A percentile compares a stretch with the other conserved stretches of the same genome.
These are phyloP conservation scores for Kryphioiulus occultus DNA, from an alignment of 2,888 invertebrate genomes.

Conservation along the genomic window DNA sequence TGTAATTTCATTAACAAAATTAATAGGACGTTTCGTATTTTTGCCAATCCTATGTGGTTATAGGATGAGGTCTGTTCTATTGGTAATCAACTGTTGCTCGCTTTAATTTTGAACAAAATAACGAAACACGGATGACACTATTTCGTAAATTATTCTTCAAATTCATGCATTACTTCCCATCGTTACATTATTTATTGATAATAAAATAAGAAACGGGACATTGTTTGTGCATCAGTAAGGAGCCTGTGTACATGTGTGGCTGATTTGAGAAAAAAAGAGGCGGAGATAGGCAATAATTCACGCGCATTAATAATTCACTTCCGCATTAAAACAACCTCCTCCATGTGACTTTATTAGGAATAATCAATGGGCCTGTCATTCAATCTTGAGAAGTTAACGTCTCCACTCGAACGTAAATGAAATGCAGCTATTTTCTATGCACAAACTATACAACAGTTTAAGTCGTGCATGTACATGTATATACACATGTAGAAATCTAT, in stretches of 20 bases:
- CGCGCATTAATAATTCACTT: slow-evolving; percentile 46
- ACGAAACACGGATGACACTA: too few relatives aligned
- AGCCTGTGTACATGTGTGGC: slow-evolving; percentile 3
- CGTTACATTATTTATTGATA: too few relatives aligned
- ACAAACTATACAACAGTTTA: background rate
- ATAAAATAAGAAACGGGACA: too few relatives aligned
- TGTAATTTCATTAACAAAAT: too few relatives aligned
- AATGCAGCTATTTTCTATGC: background rate
- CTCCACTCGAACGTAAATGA: slow-evolving; percentile 39
- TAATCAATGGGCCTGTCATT: slow-evolving; percentile 49
- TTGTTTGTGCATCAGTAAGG: too few relatives aligned
- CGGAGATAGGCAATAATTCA: slow-evolving; percentile 42
- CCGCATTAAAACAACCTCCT: slow-evolving; percentile 42
- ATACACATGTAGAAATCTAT: background rate
- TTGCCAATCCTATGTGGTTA: too few relatives aligned
- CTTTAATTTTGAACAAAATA: too few relatives aligned
- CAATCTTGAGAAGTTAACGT: slow-evolving; percentile 33
- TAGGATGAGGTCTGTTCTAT: too few relatives aligned
- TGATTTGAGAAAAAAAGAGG: background rate
- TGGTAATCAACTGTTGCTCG: too few relatives aligned
- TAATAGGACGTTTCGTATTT: too few relatives aligned
- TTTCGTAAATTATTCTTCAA: background rate
- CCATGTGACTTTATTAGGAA: slow-evolving; percentile 48
- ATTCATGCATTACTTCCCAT: background rate
- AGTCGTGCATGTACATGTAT: background rate